Conservation (phyloP, 2,113 vertebrate genomes). For the Spermophilus dauricus region DNA sequence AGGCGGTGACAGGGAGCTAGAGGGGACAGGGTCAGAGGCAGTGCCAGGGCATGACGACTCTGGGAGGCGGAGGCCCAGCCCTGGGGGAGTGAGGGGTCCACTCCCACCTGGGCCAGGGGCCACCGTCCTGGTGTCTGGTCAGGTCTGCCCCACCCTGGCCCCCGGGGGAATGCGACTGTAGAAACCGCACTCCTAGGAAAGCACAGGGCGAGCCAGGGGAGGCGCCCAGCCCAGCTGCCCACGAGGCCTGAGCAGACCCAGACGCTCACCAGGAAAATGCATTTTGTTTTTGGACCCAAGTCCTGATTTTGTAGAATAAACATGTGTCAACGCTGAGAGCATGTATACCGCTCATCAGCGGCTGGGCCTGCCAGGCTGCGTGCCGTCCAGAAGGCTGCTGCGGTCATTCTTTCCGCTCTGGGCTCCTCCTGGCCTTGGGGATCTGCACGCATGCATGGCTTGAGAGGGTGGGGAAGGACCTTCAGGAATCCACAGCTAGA, state of each 20-base stretch:
- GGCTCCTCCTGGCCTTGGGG: rapidly evolving
- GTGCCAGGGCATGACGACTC: rapidly evolving
- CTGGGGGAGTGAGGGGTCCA: rapidly evolving
- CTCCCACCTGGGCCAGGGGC: neutral
- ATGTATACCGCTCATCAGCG: rapidly evolving
- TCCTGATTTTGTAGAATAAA: slow-evolving; percentile 41
- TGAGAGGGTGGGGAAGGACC: rapidly evolving
- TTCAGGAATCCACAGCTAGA: neutral
- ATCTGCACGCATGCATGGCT: rapidly evolving
- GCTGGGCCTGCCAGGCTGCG: rapidly evolving
- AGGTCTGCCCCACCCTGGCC: neutral
- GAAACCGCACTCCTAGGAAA: neutral
- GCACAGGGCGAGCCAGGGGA: rapidly evolving
- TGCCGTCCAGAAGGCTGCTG: neutral
- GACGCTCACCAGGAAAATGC: neutral
- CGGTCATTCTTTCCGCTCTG: rapidly evolving
- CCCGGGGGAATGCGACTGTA: rapidly evolving
- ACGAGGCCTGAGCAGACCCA: slow-evolving; percentile 25
- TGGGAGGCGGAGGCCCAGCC: neutral
- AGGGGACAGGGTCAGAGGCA: rapidly evolving
- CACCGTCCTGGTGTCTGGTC: neutral
- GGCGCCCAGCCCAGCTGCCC: neutral
- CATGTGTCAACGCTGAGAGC: neutral
- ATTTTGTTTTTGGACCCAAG: neutral
- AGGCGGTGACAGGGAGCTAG: neutral